phyloP scores from a whole-genome alignment of 2,113 vertebrate genomes.

The Connochaetes taurinus region DNA sequence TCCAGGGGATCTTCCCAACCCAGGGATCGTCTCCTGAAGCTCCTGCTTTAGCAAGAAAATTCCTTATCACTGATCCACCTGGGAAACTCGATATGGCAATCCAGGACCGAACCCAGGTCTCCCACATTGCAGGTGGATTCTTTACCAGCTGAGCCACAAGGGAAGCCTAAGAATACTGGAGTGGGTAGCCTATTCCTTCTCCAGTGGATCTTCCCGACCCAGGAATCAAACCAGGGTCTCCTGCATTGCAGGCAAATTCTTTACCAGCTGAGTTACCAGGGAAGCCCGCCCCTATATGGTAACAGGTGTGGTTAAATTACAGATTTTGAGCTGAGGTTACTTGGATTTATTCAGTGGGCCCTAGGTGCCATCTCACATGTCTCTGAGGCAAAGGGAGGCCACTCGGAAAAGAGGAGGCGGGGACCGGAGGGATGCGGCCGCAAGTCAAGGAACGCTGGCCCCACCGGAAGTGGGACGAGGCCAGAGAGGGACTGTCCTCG shows the following conservation, averaged over 20 bases:
- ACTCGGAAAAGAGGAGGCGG: not conserved
- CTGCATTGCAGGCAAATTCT: not conserved
- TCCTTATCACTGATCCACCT: not conserved
- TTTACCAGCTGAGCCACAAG: not conserved
- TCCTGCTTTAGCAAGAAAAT: not conserved
- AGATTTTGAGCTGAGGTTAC: not conserved
- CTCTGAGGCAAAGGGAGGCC: not conserved
- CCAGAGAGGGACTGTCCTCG: not conserved
- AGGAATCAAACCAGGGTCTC: not conserved
- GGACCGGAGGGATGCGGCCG: not conserved
- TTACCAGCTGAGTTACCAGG: not conserved
- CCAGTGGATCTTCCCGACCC: not conserved
- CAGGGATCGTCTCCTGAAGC: not conserved
- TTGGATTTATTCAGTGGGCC: not conserved
- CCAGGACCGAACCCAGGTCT: not conserved
- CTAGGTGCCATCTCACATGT: not conserved
- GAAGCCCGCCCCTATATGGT: not conserved
- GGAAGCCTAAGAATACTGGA: not conserved
- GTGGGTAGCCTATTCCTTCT: not conserved
- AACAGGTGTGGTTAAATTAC: not conserved
- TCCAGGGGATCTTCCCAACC: not conserved
- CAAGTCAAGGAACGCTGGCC: not conserved
- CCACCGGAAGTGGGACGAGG: fast-evolving
- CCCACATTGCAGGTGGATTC: not conserved
- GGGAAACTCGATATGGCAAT: not conserved